Evolutionary conservation across 2,888 invertebrate species (phyloP).

Genomic region (Girardia tigrina): DNA sequence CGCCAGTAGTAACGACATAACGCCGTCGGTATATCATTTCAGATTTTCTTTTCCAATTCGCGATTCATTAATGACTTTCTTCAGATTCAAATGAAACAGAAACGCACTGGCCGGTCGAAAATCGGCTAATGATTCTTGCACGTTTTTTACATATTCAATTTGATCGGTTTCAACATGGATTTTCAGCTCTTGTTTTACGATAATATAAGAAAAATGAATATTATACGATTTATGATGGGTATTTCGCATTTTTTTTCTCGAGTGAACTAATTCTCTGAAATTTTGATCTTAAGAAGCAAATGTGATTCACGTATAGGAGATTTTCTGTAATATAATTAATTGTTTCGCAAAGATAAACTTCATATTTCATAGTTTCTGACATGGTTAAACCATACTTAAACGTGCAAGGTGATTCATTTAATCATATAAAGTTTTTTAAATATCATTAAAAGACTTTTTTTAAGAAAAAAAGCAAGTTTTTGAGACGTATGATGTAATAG

Average conservation of each 20-base stretch:
- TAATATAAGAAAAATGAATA: conserved; percentile 91
- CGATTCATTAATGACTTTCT: conserved; percentile 33
- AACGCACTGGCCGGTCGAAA: conserved; percentile 81
- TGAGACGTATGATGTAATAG: too few species aligned
- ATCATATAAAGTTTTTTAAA: too few species aligned
- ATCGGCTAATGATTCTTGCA: conserved; percentile 87
- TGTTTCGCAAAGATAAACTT: conserved; percentile 86
- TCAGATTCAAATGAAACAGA: conserved; percentile 58
- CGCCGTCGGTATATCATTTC: conserved; percentile 67
- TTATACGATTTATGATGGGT: conserved; percentile 94
- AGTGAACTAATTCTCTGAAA: conserved; percentile 83
- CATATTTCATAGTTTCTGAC: conserved; percentile 90
- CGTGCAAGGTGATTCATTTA: too few species aligned
- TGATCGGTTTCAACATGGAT: conserved; percentile 89
- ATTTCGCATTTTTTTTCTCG: conserved; percentile 67
- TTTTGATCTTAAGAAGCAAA: conserved; percentile 82
- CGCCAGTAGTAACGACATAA: conserved; percentile 70
- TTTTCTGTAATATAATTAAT: conserved; percentile 62
- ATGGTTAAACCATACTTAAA: too few species aligned
- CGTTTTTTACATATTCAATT: conserved; percentile 85
- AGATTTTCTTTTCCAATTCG: conserved; percentile 65
- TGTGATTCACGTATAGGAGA: conserved; percentile 81
- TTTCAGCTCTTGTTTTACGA: conserved; percentile 89
- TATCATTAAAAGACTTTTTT: too few species aligned
- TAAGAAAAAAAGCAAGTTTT: too few species aligned